Evolutionary conservation across 2,888 invertebrate genomes (phyloP), one percentile per base, ranked within the genome.

Genomic region (Lasioglossum vierecki): DNA sequence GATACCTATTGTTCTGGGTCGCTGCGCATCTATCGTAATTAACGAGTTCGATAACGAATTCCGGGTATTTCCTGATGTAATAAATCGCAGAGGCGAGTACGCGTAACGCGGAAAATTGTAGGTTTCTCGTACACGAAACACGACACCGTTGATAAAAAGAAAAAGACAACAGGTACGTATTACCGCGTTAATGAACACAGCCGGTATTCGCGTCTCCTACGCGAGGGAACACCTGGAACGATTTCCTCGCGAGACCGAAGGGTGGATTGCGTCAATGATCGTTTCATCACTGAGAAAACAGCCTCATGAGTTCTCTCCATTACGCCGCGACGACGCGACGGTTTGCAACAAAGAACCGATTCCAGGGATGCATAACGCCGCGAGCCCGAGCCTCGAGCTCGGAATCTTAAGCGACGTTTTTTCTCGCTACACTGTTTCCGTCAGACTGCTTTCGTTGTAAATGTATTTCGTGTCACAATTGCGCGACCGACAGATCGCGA

Each of bases 201-300:
- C 44, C 68, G 79, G 68, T 74, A 82, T 86, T 82, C 9, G 79
- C 83, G 75, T 87, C 89, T 90, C 91, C 91, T 88, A 91, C 91
- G 91, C 89, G 83, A 30, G 26, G 60, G 81, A 80, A 79, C 91
- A 91, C 91, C 91, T 90, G 90, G 83, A 87, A 88, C 87, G 87
- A 83, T 91, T 91, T 87, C 60, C 76, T 84, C 85, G 35, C 66
- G 82, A 74, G 85, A 80, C 49, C 82, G 73, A 82, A 76, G 88
- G 88, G 89, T 81, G 84, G 75, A 82, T 89, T 85, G 89, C 89
- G 76, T 86, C 83, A 84, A 88, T 77, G 60, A n/a, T 73, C 60
- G 83, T 89, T 89, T 89, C 89, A 81, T 89, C 89, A 86, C 75
- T 78, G 73, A 4, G 60, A 63, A 63, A 63, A 63, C 15, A 63